Evolutionary conservation across 2,888 invertebrate genomes (phyloP).

Genomic region (Acrobeloides nanus): DNA sequence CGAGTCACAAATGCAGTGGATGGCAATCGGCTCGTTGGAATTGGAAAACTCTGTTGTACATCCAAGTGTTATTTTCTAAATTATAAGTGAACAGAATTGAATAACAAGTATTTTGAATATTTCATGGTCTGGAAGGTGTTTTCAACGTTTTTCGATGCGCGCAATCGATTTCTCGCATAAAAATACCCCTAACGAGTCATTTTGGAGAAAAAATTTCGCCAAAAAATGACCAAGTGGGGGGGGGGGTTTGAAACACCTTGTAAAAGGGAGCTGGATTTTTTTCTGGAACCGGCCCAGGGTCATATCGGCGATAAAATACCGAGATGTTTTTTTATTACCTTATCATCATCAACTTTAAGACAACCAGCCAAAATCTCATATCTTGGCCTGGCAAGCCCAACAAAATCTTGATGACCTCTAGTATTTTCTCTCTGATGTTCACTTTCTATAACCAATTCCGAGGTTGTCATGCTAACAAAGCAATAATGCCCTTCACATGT

Average conservation of each 20-base stretch:
- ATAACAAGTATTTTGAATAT: background rate
- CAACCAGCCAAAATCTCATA: conserved; percentile 49
- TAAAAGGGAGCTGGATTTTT: too few species aligned
- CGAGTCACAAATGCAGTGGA: conserved; percentile 49
- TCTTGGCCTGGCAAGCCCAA: conserved; percentile 33
- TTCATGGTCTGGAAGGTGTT: background rate
- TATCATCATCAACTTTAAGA: conserved; percentile 47
- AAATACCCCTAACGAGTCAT: too few species aligned
- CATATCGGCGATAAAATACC: conserved; percentile 1
- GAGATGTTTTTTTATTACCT: conserved; percentile 23
- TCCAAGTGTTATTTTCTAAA: conserved; percentile 44
- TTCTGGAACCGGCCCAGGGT: too few species aligned
- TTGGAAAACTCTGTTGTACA: conserved; percentile 49
- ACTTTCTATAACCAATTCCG: conserved; percentile 43
- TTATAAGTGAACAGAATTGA: background rate
- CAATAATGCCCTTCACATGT: conserved; percentile 53
- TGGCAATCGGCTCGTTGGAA: conserved; percentile 31
- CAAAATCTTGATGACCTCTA: conserved; percentile 22
- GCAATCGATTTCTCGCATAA: too few species aligned
- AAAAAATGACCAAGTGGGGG: too few species aligned
- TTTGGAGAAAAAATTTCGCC: too few species aligned
- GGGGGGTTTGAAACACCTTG: too few species aligned
- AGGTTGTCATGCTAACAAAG: conserved; percentile 46
- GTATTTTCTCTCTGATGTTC: conserved; percentile 3
- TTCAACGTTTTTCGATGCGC: background rate